Percentiles rank a stretch among this genome's conserved stretches.
Conservation (phyloP, 2,888 invertebrate species). For the Amiota minor region DNA sequence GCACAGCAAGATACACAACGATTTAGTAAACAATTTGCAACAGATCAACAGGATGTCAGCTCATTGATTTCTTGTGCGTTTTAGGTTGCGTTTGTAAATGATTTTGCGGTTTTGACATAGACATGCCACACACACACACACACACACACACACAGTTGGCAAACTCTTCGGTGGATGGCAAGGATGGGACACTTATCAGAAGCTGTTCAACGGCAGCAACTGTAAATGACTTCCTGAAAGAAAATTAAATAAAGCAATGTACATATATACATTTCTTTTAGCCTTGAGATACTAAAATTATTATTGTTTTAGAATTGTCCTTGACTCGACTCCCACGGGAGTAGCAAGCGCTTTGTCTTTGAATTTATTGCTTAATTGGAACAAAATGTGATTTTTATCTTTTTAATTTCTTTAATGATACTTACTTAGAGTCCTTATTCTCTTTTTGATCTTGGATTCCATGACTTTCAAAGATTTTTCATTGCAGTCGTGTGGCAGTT, state of each 20-base stretch:
- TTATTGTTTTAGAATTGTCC: background rate
- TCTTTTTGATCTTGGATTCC: constrained; percentile 14
- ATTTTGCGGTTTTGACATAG: constrained; percentile 57
- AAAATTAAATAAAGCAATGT: too few species aligned
- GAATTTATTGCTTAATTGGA: constrained; percentile 5
- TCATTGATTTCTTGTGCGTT: background rate
- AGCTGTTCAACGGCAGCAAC: constrained; percentile 58
- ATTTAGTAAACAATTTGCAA: constrained; percentile 54
- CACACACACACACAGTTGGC: constrained; percentile 36
- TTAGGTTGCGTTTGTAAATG: constrained; percentile 45
- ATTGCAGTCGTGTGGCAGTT: constrained; percentile 33
- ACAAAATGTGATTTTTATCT: background rate
- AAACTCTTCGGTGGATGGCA: background rate
- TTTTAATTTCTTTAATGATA: background rate
- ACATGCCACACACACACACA: constrained; percentile 38
- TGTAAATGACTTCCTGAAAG: constrained; percentile 51
- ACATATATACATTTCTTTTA: background rate
- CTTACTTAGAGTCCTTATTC: background rate
- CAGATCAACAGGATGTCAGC: constrained; percentile 46
- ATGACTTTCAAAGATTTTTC: constrained; percentile 8
- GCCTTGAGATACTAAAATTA: background rate
- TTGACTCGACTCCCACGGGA: constrained; percentile 13
- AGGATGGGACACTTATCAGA: constrained; percentile 17
- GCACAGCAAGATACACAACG: constrained; percentile 54
- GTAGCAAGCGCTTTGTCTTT: background rate